Percentiles rank a stretch among this genome's conserved stretches.
phyloP scores from a whole-genome alignment of 2,797 vertebrate genomes.

The Steatocranus sp. region DNA sequence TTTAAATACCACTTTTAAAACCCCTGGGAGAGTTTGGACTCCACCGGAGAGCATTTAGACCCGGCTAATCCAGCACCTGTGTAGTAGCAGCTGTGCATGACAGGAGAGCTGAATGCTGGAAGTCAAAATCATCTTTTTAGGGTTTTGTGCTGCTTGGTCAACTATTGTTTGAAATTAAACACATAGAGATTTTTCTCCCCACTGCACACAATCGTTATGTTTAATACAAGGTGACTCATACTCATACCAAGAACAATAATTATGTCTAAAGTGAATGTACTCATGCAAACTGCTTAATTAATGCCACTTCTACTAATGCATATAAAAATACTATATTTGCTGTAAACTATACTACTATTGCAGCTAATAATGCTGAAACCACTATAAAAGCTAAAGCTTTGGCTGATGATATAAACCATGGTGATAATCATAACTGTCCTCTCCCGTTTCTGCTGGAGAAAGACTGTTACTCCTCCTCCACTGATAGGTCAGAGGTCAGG shows the following conservation, averaged over 20 bases:
- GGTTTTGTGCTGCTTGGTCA: not conserved
- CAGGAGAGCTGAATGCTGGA: not conserved
- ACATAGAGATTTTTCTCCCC: too few species aligned
- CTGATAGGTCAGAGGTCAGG: constrained; percentile 37
- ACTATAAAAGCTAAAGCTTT: not conserved
- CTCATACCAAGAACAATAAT: not conserved
- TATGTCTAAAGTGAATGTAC: not conserved
- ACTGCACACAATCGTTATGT: not conserved
- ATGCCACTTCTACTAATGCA: not conserved
- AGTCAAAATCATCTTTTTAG: not conserved
- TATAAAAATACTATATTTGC: not conserved
- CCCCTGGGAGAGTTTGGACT: not conserved
- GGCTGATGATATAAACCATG: not conserved
- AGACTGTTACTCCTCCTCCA: not conserved
- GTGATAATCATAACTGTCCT: not conserved
- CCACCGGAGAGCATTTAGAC: not conserved
- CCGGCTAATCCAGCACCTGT: not conserved
- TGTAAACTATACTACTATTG: not conserved
- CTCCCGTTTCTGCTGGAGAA: not conserved
- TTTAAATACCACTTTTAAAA: not conserved
- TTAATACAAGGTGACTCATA: not conserved
- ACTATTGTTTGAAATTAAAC: not conserved
- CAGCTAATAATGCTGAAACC: not conserved
- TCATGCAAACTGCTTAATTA: not conserved
- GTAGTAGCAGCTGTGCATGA: not conserved